A percentile compares a stretch with the other conserved stretches of the same genome.
Evolutionary conservation across 2,797 vertebrate species (phyloP).

Genomic region (Synaphobranchus kaupii): DNA sequence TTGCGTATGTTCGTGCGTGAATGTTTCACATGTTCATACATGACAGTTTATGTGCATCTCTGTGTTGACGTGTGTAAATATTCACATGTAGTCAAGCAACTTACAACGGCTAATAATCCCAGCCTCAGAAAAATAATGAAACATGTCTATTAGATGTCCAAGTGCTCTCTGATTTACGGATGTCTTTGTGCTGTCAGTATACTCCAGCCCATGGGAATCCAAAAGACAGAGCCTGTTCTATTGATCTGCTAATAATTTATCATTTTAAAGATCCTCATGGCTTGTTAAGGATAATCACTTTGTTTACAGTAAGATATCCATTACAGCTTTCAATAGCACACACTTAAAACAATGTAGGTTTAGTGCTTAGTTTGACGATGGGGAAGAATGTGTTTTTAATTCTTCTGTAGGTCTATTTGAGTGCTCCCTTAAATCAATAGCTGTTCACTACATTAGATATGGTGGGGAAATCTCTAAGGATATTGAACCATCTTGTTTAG

Average conservation of each 20-base stretch:
- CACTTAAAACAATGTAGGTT: neutral
- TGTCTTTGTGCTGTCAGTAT: neutral
- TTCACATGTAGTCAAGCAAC: neutral
- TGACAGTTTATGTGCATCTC: neutral
- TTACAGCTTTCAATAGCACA: constrained; percentile 12
- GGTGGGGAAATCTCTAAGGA: neutral
- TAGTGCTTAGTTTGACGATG: neutral
- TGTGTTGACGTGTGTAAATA: too few relatives aligned
- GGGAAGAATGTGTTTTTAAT: neutral
- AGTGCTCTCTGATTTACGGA: neutral
- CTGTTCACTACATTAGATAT: neutral
- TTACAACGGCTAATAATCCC: neutral
- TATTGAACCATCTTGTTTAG: neutral
- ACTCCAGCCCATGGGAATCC: neutral
- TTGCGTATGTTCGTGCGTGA: neutral
- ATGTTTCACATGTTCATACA: neutral
- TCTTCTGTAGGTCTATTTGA: neutral
- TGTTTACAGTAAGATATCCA: neutral
- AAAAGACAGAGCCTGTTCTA: neutral
- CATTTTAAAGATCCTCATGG: neutral
- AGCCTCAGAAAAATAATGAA: neutral
- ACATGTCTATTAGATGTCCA: neutral
- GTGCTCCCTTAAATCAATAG: neutral
- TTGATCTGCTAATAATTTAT: constrained; percentile 5
- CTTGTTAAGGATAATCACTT: neutral